Base-by-base conservation (phyloP, 2,888 invertebrate genomes). In the Hipparchia sbordonii region DNA sequence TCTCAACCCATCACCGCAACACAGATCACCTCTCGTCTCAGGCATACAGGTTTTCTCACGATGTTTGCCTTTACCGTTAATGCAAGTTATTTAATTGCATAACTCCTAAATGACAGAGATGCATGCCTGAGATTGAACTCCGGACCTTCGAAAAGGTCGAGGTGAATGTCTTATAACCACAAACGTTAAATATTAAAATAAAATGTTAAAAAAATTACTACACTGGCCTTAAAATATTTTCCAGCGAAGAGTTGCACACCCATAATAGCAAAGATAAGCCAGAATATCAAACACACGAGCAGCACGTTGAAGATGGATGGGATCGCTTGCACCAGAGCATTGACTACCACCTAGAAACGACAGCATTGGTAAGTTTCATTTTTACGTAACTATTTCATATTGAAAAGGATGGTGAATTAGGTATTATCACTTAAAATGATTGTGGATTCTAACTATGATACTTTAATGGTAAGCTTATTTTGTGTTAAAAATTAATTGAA, bases 271-370 rank as follows among this genome's bases (percentile, higher is more conserved):
- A 99, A 99, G 92, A 99, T 99, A 84, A 99, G 96, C 99, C 99
- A 99, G 95, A 99, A 99, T 94, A 99, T 99, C 89, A 99, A 96
- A 95, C 99, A 99, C 94, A 99, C 99, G 91, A 99, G 96, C 91
- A 99, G 95, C 94, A 99, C 99, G 95, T 99, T 99, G 96, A 98
- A 98, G 96, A 99, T 99, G 95, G 98, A 98, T 93, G 99, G 99
- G 94, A 99, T 99, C 89, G 99, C 99, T 95, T 99, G 99, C 85
- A 99, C 98, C 94, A 99, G 95, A 83, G 99, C 99, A 94, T 99
- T 99, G 85, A 99, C 99, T 89, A 99, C 99, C 92, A 99, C 98
- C 98, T 99, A 93, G 72, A 77, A 78, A 71, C 70, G 54, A 72
- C 51, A 71, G 51, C 45, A 65, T 10, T 65, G 60, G 51, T 74